Base-by-base conservation (phyloP, 2,888 invertebrate species). In the Aphidoletes aphidimyza region DNA sequence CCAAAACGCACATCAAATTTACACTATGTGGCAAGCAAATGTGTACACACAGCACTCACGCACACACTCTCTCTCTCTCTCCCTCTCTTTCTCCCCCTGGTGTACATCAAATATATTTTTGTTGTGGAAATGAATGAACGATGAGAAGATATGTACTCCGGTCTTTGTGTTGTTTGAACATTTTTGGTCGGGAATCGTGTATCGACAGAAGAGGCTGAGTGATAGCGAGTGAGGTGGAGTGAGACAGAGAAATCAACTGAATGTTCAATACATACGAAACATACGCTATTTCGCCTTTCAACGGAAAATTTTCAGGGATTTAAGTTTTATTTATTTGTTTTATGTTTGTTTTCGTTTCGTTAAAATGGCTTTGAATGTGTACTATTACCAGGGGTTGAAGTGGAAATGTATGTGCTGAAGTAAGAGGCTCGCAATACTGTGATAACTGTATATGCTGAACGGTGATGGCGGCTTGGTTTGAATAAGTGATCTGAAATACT, bases 311-410 rank as follows among this genome's bases (percentile, higher is more conserved):
- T 81, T 81, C 81, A 81, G 37, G 81, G 81, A 81, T 81, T 69
- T 81, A 81, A 37, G 81, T 81, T 81, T 81, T 81, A 81, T 81
- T 81, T 81, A 81, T 81, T 81, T 81, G 81, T 81, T 81, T 81
- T 81, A 81, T 81, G 81, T 81, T 37, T 37, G 81, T 81, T 81
- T 81, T 81, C 81, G 81, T 81, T 81, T 81, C 37, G 81, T 36
- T n/a, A 81, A 81, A 81, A 81, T 81, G 81, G 81, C 37, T 81
- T n/a, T 81, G 69, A 69, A 69, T 69, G 69, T n/a, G n/a, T 69
- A 30, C 69, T 69, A 69, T 69, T 69, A 69, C 2, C 14, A 42
- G 42, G 6, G 42, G 69, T 30, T 30, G 26, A 30, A 69, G 69
- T 69, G n/a, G 54, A 42, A 42, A 42, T 14, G 34, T 69, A 69